Conservation (phyloP, 2,888 invertebrate species). For the Caenorhabditis sinica region DNA sequence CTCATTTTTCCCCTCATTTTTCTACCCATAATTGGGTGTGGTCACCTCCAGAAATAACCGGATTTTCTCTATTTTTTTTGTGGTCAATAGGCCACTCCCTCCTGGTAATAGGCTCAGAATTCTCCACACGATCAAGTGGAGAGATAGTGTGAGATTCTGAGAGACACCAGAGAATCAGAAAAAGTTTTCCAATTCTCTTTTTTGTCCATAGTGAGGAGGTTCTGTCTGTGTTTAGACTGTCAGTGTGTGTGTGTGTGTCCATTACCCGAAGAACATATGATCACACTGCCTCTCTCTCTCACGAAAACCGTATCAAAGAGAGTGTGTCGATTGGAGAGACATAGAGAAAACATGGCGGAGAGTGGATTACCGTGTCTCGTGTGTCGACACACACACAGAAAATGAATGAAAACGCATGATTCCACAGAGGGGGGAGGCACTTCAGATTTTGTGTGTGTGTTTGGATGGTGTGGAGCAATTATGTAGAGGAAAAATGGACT, state of each 20-base stretch:
- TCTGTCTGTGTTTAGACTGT: slow-evolving; percentile 1
- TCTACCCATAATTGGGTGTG: neutral
- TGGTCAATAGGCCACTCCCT: neutral
- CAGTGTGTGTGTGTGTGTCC: no score
- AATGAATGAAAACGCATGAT: slow-evolving; percentile 65
- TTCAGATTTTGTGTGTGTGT: slow-evolving; percentile 43
- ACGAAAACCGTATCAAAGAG: neutral
- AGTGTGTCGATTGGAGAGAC: slow-evolving; percentile 7
- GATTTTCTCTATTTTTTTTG: neutral
- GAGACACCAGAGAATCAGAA: neutral
- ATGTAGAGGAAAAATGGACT: neutral
- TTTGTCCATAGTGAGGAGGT: neutral
- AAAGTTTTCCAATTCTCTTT: neutral
- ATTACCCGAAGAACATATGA: no score
- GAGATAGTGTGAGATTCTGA: neutral
- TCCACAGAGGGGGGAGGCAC: slow-evolving; percentile 38
- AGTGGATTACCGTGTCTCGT: slow-evolving; percentile 55
- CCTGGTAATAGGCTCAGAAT: slow-evolving; percentile 1
- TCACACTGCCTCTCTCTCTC: slow-evolving; percentile 12
- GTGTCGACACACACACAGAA: slow-evolving; percentile 41
- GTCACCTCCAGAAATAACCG: neutral
- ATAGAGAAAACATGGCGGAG: neutral
- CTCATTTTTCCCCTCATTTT: neutral
- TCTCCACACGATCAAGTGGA: neutral
- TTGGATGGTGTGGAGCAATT: slow-evolving; percentile 36